phyloP scores from a whole-genome alignment of 2,113 vertebrate species.

The Ictalurus punctatus region DNA sequence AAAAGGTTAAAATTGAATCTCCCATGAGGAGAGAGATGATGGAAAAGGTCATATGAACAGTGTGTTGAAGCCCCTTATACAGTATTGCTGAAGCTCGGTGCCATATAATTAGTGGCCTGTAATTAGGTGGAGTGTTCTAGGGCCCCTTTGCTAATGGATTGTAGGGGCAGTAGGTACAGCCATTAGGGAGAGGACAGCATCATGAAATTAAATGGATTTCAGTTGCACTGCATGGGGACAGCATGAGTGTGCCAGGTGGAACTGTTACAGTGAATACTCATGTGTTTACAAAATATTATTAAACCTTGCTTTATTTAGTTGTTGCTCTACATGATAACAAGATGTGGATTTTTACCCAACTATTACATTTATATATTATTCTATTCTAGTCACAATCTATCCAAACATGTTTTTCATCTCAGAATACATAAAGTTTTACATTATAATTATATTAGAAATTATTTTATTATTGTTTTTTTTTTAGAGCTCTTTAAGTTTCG shows the following conservation, averaged over 20 bases:
- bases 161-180: conserved; percentile 25
- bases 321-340: not conserved
- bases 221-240: not conserved
- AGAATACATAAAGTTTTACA: not conserved
- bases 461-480: not conserved
- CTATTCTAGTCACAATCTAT: not conserved
- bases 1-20: conserved; percentile 1
- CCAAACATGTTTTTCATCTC: not conserved
- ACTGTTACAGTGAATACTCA: not conserved
- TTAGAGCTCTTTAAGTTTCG: not conserved
- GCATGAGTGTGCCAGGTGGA: not conserved
- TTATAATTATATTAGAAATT: not conserved
- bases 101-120: conserved; percentile 41
- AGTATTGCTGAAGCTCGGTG: conserved; percentile 16
- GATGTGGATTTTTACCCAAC: not conserved
- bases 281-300: not conserved
- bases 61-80: not conserved
- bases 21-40: conserved; percentile 22
- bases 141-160: conserved; percentile 50
- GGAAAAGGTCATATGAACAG: not conserved
- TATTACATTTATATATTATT: not conserved
- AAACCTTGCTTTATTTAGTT: not conserved
- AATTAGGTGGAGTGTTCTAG: conserved; percentile 50
- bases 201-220: conserved; percentile 40
- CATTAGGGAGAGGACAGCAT: conserved; percentile 46